Percentiles rank a stretch among this genome's conserved stretches.
Conservation (phyloP, 2,113 vertebrate genomes). For the Callipepla squamata region DNA sequence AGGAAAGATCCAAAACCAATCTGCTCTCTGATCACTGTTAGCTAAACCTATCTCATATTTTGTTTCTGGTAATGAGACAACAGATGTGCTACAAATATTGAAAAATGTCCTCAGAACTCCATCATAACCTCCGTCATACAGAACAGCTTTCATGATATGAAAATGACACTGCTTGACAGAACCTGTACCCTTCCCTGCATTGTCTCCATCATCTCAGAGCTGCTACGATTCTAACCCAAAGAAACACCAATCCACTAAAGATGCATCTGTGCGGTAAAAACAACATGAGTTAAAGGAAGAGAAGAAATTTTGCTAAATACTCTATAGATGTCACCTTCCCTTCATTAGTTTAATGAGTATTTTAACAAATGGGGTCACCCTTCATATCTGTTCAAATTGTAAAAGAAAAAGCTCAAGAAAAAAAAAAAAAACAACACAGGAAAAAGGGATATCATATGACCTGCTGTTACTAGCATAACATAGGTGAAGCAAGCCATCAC, state of each 20-base stretch:
- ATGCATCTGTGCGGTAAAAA: neutral
- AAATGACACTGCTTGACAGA: neutral
- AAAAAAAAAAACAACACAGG: neutral
- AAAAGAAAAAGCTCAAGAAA: neutral
- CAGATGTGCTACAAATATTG: neutral
- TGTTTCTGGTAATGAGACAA: neutral
- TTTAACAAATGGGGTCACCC: neutral
- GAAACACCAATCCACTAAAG: neutral
- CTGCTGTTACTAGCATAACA: neutral
- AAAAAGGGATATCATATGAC: neutral
- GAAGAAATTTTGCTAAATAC: neutral
- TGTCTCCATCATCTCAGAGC: neutral
- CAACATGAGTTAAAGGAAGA: neutral
- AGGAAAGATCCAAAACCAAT: neutral
- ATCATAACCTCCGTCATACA: neutral
- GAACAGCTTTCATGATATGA: neutral
- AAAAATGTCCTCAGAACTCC: neutral
- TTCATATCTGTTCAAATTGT: neutral
- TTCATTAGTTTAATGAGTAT: neutral
- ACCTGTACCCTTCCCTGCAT: neutral
- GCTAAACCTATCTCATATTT: neutral
- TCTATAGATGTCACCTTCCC: neutral
- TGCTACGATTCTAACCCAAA: neutral
- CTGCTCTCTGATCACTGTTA: neutral
- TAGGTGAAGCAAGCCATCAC: neutral